Evolutionary conservation across 2,888 invertebrate genomes (phyloP).

Genomic region (Frankliniella intonsa): DNA sequence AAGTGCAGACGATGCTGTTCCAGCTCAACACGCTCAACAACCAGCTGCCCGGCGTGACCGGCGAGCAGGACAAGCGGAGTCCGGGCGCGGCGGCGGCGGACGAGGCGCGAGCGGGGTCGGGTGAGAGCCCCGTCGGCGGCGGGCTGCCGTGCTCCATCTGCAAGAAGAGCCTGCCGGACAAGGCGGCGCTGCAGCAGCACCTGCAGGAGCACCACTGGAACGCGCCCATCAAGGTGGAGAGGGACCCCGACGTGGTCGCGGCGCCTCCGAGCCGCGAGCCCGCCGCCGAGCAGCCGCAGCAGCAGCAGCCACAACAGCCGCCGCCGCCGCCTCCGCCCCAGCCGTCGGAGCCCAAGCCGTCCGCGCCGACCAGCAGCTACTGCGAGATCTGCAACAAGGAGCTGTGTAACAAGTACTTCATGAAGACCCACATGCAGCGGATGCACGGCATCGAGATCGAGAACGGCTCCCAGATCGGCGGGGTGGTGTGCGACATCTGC

Average conservation of each 20-base stretch:
- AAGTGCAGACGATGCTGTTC: constrained; percentile 84
- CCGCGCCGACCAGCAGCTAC: constrained; percentile 76
- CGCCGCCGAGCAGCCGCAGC: constrained; percentile 4
- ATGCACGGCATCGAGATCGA: constrained; percentile 96
- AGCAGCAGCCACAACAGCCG: constrained; percentile 16
- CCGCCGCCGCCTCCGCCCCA: constrained; percentile 6
- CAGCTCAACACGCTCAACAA: constrained; percentile 61
- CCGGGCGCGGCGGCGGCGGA: constrained; percentile 37
- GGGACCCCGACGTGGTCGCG: constrained; percentile 33
- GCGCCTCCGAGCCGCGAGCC: constrained; percentile 27
- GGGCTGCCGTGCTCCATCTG: constrained; percentile 60
- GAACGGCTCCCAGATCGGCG: constrained; percentile 86
- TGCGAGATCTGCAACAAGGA: constrained; percentile 98
- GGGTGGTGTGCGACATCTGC: constrained; percentile 94
- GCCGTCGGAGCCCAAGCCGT: neutral
- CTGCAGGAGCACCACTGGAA: constrained; percentile 63
- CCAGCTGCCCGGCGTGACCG: constrained; percentile 58
- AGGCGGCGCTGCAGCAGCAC: constrained; percentile 66
- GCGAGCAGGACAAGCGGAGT: constrained; percentile 36
- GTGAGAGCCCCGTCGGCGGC: constrained; percentile 31
- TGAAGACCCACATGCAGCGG: constrained; percentile 98
- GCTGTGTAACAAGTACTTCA: constrained; percentile 98
- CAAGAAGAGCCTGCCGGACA: constrained; percentile 67
- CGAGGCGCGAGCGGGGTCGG: constrained; percentile 32
- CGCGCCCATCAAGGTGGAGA: constrained; percentile 30